Evolutionary conservation across 2,888 invertebrate genomes (phyloP), one percentile per base, ranked within the genome.

Genomic region (Halictus quadricinctus): DNA sequence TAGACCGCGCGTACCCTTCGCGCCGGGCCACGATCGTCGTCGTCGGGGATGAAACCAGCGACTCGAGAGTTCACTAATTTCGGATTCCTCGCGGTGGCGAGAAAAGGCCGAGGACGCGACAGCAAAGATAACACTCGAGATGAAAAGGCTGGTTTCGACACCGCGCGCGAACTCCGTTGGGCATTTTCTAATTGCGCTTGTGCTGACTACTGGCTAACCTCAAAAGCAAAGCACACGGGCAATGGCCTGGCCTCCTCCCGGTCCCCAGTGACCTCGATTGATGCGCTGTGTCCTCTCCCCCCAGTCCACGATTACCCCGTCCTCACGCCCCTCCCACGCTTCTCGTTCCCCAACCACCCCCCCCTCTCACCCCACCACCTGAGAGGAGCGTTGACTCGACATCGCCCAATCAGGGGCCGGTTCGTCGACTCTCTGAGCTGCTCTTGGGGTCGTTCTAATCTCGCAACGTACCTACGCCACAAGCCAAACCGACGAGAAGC

Each of bases 231-330:
- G 92, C 92, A 91, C 90, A 91, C 94, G 94, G 94, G 94, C 95
- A 95, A 94, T 94, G 95, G 93, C 95, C 95, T 94, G 94, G 94
- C 94, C 94, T 93, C 94, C 90, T 93, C 91, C 93, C 90, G 91
- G 93, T 93, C 91, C 91, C 92, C 91, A 91, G 90, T 94, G 94
- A 94, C 95, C 95, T 94, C 94, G 94, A 94, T 95, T 94, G 90
- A 90, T 91, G 93, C 90, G 79, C 90, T 77, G 89, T 93, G 89
- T 89, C 89, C 87, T 87, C 86, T 88, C 87, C 88, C 90, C 88
- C 88, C 90, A 78, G 87, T 87, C 88, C 83, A 81, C 87, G 80
- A 84, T 87, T 84, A 82, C 83, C 82, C 76, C 76, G 79, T 81
- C 73, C 82, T 75, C 69, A 82, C 79, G 60, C 75, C 72, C 46